Evolutionary conservation across 2,113 vertebrate genomes (phyloP).

Genomic region (Hiodon alosoides): DNA sequence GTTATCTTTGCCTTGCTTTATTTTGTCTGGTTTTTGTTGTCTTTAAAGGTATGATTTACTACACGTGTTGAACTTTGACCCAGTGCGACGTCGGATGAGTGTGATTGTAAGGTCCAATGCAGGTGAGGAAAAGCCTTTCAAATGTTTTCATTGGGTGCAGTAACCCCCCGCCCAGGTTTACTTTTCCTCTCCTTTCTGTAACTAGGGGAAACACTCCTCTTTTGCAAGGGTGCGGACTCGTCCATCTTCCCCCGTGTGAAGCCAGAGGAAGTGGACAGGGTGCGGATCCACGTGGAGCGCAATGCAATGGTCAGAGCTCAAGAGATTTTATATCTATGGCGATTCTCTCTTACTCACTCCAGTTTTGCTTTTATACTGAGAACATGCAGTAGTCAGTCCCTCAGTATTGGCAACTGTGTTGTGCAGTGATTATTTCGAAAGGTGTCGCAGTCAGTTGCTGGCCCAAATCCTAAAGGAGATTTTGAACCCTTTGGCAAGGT

Average conservation of each 20-base stretch:
- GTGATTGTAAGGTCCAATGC: constrained; percentile 78
- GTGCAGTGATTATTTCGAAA: no score
- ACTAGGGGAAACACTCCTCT: constrained; percentile 82
- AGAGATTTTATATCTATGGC: no score
- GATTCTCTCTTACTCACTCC: no score
- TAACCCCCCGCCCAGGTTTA: not conserved
- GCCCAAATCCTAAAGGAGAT: no score
- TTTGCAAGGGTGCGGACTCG: constrained; percentile 96
- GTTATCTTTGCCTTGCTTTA: not conserved
- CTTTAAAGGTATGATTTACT: constrained; percentile 83
- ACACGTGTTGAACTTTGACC: constrained; percentile 88
- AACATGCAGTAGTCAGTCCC: no score
- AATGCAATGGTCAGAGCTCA: constrained; percentile 74
- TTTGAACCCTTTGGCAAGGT: no score
- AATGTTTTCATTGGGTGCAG: not conserved
- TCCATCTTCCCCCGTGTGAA: constrained; percentile 86
- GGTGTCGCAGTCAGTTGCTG: no score
- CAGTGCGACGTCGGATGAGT: constrained; percentile 92
- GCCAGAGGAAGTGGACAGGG: constrained; percentile 77
- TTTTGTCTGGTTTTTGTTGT: not conserved
- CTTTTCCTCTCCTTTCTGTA: constrained; percentile 24
- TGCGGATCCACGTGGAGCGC: constrained; percentile 81
- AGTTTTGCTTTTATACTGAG: no score
- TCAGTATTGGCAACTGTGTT: no score
- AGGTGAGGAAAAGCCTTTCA: constrained; percentile 57